phyloP scores from a whole-genome alignment of 2,113 vertebrate species.

The Cheirogaleus medius region DNA sequence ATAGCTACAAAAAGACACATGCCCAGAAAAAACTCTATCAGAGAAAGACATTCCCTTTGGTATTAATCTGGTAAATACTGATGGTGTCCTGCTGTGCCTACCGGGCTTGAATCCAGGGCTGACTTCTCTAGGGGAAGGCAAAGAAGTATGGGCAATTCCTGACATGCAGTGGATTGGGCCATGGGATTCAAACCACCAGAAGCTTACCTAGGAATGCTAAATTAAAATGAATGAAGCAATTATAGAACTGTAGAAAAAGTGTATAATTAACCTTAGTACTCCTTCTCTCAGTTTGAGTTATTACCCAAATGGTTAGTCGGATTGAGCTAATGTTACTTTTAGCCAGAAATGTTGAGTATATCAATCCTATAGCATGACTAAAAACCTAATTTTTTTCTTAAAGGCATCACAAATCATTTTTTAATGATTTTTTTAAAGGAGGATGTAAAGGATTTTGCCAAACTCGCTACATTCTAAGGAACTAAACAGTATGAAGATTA shows the following conservation, averaged over 20 bases:
- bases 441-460: neutral
- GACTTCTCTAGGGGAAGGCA: neutral
- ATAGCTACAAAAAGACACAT: neutral
- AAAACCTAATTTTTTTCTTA: constrained; percentile 21
- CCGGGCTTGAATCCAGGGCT: neutral
- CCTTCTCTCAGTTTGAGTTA: constrained; percentile 35
- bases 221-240: constrained; percentile 60
- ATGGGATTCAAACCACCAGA: neutral
- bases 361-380: neutral
- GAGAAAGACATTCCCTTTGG: neutral
- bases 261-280: constrained; percentile 43
- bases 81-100: neutral
- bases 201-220: constrained; percentile 8
- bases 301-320: neutral
- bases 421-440: neutral
- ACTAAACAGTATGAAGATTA: neutral
- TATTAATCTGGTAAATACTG: neutral
- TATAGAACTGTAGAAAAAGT: constrained; percentile 20
- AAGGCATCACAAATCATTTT: constrained; percentile 5
- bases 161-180: neutral
- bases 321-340: constrained; percentile 23
- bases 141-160: neutral
- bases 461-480: neutral
- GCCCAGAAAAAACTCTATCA: neutral
- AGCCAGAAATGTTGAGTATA: neutral